Evolutionary conservation across 2,797 vertebrate species (phyloP), one percentile per base, ranked within the genome.

Genomic region (Peromyscus eremicus): DNA sequence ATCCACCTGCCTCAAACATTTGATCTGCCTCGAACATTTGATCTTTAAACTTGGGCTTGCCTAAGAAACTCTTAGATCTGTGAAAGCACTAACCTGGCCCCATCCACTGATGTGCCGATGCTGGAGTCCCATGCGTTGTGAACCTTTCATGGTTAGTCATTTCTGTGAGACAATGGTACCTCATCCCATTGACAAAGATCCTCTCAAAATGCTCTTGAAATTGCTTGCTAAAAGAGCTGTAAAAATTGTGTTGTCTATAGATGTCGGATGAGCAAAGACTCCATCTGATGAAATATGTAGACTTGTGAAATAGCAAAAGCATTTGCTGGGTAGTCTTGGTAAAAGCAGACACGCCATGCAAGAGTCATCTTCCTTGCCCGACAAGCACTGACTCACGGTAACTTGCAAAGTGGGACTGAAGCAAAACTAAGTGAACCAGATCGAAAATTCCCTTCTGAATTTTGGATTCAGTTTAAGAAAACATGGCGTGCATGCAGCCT

Each of bases 391-490:
- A 95, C 64, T 88, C 92, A 52, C 34, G 60, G 14, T 92, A 89
- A 93, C 34, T 60, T 92, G 55, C 71, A 94, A 93, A 93, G 88
- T 79, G 64, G 94, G 70, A 40, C 37, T 73, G 82, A 91, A 83
- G 64, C 32, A 96, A 62, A 79, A 77, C 23, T 90, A 80, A 95
- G 80, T 86, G 89, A 97, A 80, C 12, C 3, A 64, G 27, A 46
- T n/a, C 81, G 34, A 93, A 95, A 96, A 87, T 34, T 92, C 73
- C n/a, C 64, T 77, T 92, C 79, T 94, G 95, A 84, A 95, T 94
- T 96, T 95, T 12, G 12, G 82, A 86, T 91, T 92, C 34, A 62
- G 83, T 87, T 95, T 92, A 93, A 89, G 84, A 90, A 89, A 97
- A 64, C 76, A 73, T 80, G 49, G 60, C 64, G 49, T 25, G 52